Conservation (phyloP, 2,797 vertebrate genomes). For the Thunnus albacares region DNA sequence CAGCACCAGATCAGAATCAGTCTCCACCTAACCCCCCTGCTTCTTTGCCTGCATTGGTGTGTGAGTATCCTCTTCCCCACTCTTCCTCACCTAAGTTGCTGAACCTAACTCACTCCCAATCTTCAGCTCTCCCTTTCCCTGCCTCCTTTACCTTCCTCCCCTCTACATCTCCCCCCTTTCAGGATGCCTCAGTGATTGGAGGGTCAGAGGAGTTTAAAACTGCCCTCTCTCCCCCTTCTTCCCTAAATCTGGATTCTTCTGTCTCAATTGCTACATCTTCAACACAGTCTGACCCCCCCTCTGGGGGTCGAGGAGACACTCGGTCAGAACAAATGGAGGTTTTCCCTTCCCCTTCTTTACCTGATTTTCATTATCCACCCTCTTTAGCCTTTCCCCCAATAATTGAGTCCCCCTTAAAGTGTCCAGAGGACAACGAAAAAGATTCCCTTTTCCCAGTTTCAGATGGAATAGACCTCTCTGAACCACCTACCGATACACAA, state of each 20-base stretch:
- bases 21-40: neutral
- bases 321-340: neutral
- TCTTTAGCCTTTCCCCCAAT: neutral
- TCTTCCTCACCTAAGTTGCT: neutral
- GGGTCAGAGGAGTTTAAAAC: neutral
- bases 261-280: neutral
- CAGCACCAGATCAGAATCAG: neutral
- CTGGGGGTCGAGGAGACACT: neutral
- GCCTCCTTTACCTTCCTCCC: neutral
- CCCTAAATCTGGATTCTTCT: constrained; percentile 5
- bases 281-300: neutral
- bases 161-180: neutral
- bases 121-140: neutral
- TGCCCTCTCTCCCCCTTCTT: neutral
- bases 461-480: neutral
- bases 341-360: neutral
- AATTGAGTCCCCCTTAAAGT: constrained; percentile 1
- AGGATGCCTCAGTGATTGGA: neutral
- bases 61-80: neutral
- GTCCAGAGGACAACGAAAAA: constrained; percentile 7
- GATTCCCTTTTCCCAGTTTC: constrained; percentile 1
- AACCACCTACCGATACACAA: neutral
- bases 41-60: neutral
- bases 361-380: neutral
- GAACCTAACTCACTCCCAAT: neutral